Evolutionary conservation across 2,113 vertebrate genomes (phyloP).

Genomic region (Bettongia penicillata): DNA sequence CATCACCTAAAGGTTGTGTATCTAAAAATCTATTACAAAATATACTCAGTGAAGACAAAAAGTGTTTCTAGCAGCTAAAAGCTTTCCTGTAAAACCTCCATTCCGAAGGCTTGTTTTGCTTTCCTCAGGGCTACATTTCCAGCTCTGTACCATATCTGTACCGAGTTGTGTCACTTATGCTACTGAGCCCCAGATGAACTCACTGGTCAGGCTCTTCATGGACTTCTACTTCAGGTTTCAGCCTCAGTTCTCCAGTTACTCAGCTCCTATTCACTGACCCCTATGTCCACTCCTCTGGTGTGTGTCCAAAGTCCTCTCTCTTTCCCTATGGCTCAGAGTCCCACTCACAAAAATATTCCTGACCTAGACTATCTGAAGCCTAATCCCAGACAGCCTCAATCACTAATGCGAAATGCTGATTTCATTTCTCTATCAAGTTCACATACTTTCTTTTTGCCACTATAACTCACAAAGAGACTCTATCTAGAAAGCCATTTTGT

Average conservation of each 20-base stretch:
- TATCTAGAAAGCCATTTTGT: background rate
- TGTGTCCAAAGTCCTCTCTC: background rate
- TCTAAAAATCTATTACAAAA: background rate
- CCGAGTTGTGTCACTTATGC: background rate
- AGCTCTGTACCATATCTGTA: background rate
- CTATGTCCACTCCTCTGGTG: background rate
- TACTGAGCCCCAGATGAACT: background rate
- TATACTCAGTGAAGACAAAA: background rate
- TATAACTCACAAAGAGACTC: accelerated
- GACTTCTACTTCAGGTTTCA: background rate
- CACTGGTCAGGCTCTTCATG: background rate
- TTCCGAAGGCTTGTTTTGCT: background rate
- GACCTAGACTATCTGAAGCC: background rate
- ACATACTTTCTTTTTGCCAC: background rate
- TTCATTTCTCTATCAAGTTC: background rate
- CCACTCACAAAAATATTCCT: slow-evolving; percentile 12
- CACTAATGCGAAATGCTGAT: background rate
- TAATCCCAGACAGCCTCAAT: background rate
- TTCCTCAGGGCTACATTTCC: background rate
- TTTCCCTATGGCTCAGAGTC: background rate
- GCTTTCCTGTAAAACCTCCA: background rate
- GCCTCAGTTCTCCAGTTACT: background rate
- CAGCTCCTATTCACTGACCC: background rate
- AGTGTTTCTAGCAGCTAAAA: background rate
- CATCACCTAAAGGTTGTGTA: background rate